These are phyloP conservation scores for Pseudorasbora parva DNA, from an alignment of 2,113 vertebrate genomes.

Conservation along the genomic window DNA sequence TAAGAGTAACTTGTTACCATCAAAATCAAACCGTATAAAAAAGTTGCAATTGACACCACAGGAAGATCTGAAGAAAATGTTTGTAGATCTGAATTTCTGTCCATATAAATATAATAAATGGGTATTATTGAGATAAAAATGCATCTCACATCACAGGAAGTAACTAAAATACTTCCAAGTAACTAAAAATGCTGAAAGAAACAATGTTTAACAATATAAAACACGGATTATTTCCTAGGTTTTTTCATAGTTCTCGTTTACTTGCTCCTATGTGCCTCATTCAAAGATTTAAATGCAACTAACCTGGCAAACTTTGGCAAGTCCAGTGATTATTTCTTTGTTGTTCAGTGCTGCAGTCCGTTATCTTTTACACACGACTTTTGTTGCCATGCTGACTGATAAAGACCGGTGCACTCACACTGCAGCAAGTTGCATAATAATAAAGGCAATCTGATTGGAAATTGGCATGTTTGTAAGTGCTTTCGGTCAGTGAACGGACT, in stretches of 20 bases:
- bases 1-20: too few relatives aligned
- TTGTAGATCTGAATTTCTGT: not conserved
- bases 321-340: not conserved
- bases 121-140: not conserved
- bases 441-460: constrained; percentile 9
- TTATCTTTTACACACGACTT: not conserved
- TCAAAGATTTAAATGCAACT: not conserved
- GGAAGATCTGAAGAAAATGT: too few relatives aligned
- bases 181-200: too few relatives aligned
- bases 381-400: not conserved
- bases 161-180: too few relatives aligned
- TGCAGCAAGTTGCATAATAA: not conserved
- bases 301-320: not conserved
- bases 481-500: not conserved
- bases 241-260: not conserved
- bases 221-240: not conserved
- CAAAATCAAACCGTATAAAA: too few relatives aligned
- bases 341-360: not conserved
- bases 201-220: too few relatives aligned
- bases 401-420: not conserved
- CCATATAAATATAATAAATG: not conserved
- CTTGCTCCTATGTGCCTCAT: not conserved
- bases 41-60: too few relatives aligned
- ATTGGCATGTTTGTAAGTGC: not conserved
- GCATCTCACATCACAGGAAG: not conserved